A percentile compares a stretch with the other conserved stretches of the same genome.
These are phyloP conservation scores for Pantelozetes paolii DNA, from an alignment of 2,888 invertebrate genomes.

Conservation along the genomic window DNA sequence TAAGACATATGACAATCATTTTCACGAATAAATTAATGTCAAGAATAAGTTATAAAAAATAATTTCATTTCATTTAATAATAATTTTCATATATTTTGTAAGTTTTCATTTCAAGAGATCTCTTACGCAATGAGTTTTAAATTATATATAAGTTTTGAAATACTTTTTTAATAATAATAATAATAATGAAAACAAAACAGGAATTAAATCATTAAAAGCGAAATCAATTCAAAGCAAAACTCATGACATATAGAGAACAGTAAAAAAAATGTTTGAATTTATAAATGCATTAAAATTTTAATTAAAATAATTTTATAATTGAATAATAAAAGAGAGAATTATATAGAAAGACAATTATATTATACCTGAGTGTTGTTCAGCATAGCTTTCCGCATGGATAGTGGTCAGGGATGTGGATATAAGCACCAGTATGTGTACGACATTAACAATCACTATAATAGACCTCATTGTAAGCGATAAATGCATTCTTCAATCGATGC, in stretches of 20 bases:
- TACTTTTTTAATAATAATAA: background rate
- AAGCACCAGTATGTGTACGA: background rate
- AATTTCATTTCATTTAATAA: background rate
- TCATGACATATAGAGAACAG: background rate
- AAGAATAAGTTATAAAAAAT: background rate
- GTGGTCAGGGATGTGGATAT: background rate
- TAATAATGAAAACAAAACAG: background rate
- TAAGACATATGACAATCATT: conserved; percentile 27
- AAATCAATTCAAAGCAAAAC: background rate
- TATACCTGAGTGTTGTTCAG: conserved; percentile 19
- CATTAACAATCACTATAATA: background rate
- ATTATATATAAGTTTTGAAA: too few relatives aligned
- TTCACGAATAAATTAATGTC: conserved; percentile 24
- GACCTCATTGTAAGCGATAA: conserved; percentile 21
- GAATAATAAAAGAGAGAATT: background rate
- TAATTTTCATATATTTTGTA: background rate
- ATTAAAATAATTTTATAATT: background rate
- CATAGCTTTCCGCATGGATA: conserved; percentile 11
- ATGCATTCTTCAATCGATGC: background rate
- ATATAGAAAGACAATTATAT: too few relatives aligned
- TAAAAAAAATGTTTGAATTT: background rate
- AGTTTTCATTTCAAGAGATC: background rate
- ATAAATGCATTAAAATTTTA: background rate
- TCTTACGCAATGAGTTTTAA: conserved; percentile 8
- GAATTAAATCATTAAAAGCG: background rate